Evolutionary conservation across 2,888 invertebrate genomes (phyloP).

Genomic region (Brachynemurus nebulosus): DNA sequence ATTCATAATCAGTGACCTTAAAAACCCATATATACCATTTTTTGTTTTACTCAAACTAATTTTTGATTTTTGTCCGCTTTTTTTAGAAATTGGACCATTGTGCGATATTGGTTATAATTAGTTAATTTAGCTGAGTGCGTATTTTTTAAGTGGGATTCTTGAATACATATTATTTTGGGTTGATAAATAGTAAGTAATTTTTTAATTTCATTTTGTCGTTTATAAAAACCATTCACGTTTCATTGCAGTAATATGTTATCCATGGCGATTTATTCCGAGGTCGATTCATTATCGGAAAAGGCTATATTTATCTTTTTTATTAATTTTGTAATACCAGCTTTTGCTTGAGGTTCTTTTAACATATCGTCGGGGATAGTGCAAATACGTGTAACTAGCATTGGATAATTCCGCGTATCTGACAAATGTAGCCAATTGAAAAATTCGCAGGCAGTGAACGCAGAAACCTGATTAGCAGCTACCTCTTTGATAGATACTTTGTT

Average conservation of each 20-base stretch:
- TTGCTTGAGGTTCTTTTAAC: background rate
- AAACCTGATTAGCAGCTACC: no score
- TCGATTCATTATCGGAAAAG: background rate
- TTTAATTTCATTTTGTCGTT: background rate
- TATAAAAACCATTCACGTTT: background rate
- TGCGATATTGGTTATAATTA: background rate
- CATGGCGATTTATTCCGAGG: background rate
- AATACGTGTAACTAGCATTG: no score
- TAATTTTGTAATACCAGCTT: background rate
- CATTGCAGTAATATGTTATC: background rate
- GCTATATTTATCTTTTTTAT: background rate
- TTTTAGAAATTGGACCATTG: no score
- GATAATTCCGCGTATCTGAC: no score
- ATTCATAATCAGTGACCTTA: no score
- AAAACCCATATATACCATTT: no score
- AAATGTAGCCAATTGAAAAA: no score
- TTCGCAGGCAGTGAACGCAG: no score
- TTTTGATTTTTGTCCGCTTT: no score
- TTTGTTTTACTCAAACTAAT: no score
- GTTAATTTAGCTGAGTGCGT: background rate
- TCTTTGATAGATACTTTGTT: no score
- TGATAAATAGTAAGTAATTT: slow-evolving; percentile 1
- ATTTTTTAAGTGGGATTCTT: slow-evolving; percentile 6
- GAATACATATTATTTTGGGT: slow-evolving; percentile 2
- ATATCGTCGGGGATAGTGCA: no score